Evolutionary conservation across 1,140 invertebrate genomes (phyloP).

Genomic region (Cherax quadricarinatus): DNA sequence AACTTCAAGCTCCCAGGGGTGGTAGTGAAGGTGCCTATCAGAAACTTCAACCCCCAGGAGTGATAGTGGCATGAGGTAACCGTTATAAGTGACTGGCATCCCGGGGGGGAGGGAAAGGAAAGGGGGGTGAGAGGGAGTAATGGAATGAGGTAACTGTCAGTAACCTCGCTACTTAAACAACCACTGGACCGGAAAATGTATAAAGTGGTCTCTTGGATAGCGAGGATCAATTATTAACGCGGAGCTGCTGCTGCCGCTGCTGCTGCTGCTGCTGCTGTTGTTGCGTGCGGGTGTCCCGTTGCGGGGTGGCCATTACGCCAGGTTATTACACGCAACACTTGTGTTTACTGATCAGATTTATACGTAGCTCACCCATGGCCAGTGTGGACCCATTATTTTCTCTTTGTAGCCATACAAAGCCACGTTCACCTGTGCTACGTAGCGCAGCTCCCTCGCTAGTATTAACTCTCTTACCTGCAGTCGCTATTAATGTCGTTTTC

Average conservation of each 20-base stretch:
- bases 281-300: slow-evolving; percentile 41
- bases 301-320: neutral
- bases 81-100: too few species aligned
- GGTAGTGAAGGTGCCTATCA: too few species aligned
- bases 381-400: neutral
- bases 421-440: neutral
- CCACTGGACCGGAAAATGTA: slow-evolving; percentile 57
- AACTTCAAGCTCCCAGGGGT: too few species aligned
- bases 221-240: slow-evolving; percentile 37
- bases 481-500: neutral
- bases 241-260: neutral
- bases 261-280: neutral
- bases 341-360: slow-evolving; percentile 33
- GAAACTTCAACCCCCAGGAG: too few species aligned
- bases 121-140: neutral
- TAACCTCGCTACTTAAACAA: slow-evolving; percentile 11
- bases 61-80: too few species aligned
- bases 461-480: neutral
- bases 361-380: neutral
- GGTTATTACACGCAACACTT: neutral
- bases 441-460: neutral
- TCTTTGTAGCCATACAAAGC: slow-evolving; percentile 14
- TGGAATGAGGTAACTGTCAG: too few species aligned
- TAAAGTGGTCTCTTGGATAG: slow-evolving; percentile 28
- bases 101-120: too few species aligned